These are phyloP conservation scores for Plemyria rubiginata DNA, from an alignment of 2,888 invertebrate genomes.

Conservation along the genomic window DNA sequence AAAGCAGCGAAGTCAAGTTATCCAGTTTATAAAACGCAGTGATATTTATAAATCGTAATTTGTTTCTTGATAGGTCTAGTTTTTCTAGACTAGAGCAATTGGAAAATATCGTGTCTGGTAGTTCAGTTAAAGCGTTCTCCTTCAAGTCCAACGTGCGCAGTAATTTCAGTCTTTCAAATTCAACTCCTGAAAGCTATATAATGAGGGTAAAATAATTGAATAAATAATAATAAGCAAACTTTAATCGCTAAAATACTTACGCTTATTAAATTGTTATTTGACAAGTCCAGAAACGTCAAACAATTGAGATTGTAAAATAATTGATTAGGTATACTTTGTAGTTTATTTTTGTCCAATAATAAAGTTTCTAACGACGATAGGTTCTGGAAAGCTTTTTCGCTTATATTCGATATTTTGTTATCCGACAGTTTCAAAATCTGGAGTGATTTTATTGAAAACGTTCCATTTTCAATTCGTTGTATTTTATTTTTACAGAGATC, in stretches of 20 bases:
- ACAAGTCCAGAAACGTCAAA: slow-evolving; percentile 82
- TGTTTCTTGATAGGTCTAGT: slow-evolving; percentile 88
- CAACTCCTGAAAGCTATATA: slow-evolving; percentile 81
- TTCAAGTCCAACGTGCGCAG: slow-evolving; percentile 88
- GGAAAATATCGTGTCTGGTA: slow-evolving; percentile 85
- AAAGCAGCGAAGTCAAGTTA: slow-evolving; percentile 87
- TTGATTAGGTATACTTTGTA: slow-evolving; percentile 74
- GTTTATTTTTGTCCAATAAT: slow-evolving; percentile 82
- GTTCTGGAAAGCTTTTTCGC: slow-evolving; percentile 82
- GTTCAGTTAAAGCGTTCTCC: slow-evolving; percentile 85
- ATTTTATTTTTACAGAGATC: slow-evolving; percentile 89
- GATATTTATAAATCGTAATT: slow-evolving; percentile 85
- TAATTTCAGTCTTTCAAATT: slow-evolving; percentile 81
- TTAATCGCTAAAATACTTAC: slow-evolving; percentile 57
- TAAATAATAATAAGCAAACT: background rate
- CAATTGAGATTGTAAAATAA: slow-evolving; percentile 79
- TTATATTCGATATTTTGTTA: slow-evolving; percentile 87
- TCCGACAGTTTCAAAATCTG: slow-evolving; percentile 88
- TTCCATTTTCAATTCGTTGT: slow-evolving; percentile 82
- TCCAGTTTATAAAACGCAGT: slow-evolving; percentile 86
- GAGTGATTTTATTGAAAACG: slow-evolving; percentile 85
- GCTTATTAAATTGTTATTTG: slow-evolving; percentile 80
- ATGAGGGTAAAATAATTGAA: background rate
- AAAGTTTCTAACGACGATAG: slow-evolving; percentile 81
- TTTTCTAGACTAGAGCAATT: slow-evolving; percentile 86